Conservation (phyloP, 2,113 vertebrate genomes). For the Heptranchias perlo region DNA sequence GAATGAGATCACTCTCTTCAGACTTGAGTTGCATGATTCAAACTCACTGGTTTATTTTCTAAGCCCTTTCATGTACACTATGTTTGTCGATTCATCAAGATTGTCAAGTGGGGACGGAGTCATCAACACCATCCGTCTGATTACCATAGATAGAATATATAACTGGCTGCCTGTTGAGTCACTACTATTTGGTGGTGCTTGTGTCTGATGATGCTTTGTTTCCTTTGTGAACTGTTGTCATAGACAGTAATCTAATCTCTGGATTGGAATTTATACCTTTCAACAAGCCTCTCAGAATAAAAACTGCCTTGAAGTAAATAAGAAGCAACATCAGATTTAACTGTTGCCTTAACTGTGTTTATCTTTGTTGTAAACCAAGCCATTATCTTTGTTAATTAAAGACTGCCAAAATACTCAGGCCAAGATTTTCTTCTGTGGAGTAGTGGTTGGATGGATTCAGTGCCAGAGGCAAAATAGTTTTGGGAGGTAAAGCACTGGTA, state of each 20-base stretch:
- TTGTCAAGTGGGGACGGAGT: neutral
- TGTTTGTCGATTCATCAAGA: neutral
- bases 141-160: neutral
- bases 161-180: neutral
- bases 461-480: constrained; percentile 29
- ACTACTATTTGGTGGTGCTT: neutral
- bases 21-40: neutral
- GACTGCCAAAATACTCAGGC: constrained; percentile 11
- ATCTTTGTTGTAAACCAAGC: constrained; percentile 9
- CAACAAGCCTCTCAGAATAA: neutral
- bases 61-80: neutral
- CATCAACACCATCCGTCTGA: neutral
- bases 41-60: neutral
- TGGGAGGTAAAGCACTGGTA: neutral
- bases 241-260: constrained; percentile 17
- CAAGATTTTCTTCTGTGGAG: neutral
- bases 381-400: constrained; percentile 26
- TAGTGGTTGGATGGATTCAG: neutral
- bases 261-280: neutral
- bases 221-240: constrained; percentile 23
- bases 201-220: neutral
- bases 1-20: neutral
- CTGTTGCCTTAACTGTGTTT: constrained; percentile 3
- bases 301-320: constrained; percentile 21
- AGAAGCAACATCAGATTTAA: neutral